Evolutionary conservation across 2,888 invertebrate genomes (phyloP).

Genomic region (Acanthosepion esculentum): DNA sequence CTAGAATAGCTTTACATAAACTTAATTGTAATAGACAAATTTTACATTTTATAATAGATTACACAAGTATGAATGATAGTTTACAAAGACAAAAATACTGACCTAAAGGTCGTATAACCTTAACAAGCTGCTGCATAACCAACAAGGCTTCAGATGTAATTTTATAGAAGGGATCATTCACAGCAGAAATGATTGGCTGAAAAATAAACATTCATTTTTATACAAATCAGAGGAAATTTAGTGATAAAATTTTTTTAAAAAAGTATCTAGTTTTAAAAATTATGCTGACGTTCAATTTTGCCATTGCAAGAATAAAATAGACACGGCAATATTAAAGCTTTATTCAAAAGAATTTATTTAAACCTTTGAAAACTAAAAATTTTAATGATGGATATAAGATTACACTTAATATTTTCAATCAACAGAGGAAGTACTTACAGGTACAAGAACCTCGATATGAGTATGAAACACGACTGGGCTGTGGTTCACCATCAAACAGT

Average conservation of each 20-base stretch:
- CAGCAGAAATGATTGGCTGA: slow-evolving; percentile 87
- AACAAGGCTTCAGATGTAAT: slow-evolving; percentile 96
- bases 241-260: too few species aligned
- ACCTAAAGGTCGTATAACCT: slow-evolving; percentile 90
- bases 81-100: slow-evolving; percentile 63
- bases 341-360: not conserved
- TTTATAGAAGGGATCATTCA: slow-evolving; percentile 97
- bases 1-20: too few species aligned
- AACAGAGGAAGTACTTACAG: slow-evolving; percentile 74
- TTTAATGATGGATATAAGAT: not conserved
- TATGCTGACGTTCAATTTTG: too few species aligned
- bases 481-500: slow-evolving; percentile 87
- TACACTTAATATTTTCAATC: not conserved
- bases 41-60: too few species aligned
- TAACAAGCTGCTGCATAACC: slow-evolving; percentile 93
- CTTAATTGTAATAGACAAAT: too few species aligned
- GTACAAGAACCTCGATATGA: slow-evolving; percentile 71
- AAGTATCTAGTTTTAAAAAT: too few species aligned
- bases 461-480: slow-evolving; percentile 77
- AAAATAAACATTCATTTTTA: slow-evolving; percentile 52
- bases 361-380: not conserved
- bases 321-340: not conserved
- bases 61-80: too few species aligned
- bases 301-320: too few species aligned
- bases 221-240: too few species aligned